These are phyloP conservation scores for Lycopodina hypogea DNA, from an alignment of 37 sponge, comb jelly and placozoan genomes.

Conservation along the genomic window DNA sequence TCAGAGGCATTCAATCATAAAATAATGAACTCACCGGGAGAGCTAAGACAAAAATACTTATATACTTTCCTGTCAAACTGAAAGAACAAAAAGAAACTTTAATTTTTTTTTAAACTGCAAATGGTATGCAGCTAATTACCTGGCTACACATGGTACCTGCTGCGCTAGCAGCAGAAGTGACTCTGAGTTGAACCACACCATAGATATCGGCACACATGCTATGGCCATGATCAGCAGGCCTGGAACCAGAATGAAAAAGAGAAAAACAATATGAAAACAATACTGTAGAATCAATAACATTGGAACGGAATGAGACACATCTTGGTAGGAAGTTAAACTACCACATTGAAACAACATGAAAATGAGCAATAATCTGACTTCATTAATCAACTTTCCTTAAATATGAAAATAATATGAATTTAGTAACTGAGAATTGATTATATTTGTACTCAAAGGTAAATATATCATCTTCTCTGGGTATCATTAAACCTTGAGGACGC, in stretches of 20 bases:
- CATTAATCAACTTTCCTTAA: too few species aligned
- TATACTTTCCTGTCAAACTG: slow-evolving; percentile 7
- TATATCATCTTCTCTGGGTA: too few species aligned
- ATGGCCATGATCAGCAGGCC: slow-evolving; percentile 35
- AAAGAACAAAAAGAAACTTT: background rate
- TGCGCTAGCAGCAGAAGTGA: slow-evolving; percentile 47
- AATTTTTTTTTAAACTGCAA: background rate
- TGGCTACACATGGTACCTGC: slow-evolving; percentile 56
- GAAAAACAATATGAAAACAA: background rate
- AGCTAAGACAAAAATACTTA: background rate
- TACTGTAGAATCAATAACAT: too few species aligned
- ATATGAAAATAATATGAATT: too few species aligned
- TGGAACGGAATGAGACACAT: background rate
- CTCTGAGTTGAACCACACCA: slow-evolving; percentile 62
- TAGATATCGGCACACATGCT: too few species aligned
- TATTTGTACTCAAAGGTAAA: too few species aligned
- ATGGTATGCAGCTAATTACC: background rate
- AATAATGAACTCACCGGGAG: slow-evolving; percentile 15
- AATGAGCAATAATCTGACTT: too few species aligned
- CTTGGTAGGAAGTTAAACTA: background rate
- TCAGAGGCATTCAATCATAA: too few species aligned
- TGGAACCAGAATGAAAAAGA: slow-evolving; percentile 1
- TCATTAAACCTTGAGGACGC: too few species aligned
- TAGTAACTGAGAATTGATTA: too few species aligned
- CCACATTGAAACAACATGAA: too few species aligned